Conservation (phyloP, 1,140 invertebrate genomes). For the Zaprionus vittiger region DNA sequence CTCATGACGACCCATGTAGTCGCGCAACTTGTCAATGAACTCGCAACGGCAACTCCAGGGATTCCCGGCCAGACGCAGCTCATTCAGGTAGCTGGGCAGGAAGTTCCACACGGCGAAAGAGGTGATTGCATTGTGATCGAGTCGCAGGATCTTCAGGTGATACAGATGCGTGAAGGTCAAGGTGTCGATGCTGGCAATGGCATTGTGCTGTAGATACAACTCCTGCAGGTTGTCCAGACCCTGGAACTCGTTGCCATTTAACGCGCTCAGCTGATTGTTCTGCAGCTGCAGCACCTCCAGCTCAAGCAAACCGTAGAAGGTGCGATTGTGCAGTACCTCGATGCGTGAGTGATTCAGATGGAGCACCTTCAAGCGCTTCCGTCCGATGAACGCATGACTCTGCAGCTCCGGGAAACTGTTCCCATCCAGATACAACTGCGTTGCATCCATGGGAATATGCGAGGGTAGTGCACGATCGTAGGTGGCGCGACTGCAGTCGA, state of each 20-base stretch:
- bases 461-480: constrained; percentile 90
- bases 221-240: constrained; percentile 91
- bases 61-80: constrained; percentile 90
- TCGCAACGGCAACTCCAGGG: constrained; percentile 96
- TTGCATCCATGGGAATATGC: constrained; percentile 96
- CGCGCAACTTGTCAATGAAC: constrained; percentile 91
- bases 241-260: constrained; percentile 93
- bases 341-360: constrained; percentile 94
- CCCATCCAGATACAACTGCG: constrained; percentile 94
- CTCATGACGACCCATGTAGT: constrained; percentile 89
- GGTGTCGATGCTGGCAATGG: constrained; percentile 90
- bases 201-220: constrained; percentile 94
- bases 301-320: constrained; percentile 94
- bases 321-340: constrained; percentile 93
- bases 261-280: constrained; percentile 89
- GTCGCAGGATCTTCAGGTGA: constrained; percentile 88
- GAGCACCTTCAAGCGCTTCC: constrained; percentile 92
- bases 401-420: constrained; percentile 91
- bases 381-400: constrained; percentile 95
- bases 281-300: constrained; percentile 93
- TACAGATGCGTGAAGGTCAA: constrained; percentile 90
- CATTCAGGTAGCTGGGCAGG: constrained; percentile 88
- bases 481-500: constrained; percentile 92
- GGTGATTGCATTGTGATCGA: constrained; percentile 92
- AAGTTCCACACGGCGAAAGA: constrained; percentile 91